Conservation (phyloP, 2,113 vertebrate species). For the Setophaga petechia region DNA sequence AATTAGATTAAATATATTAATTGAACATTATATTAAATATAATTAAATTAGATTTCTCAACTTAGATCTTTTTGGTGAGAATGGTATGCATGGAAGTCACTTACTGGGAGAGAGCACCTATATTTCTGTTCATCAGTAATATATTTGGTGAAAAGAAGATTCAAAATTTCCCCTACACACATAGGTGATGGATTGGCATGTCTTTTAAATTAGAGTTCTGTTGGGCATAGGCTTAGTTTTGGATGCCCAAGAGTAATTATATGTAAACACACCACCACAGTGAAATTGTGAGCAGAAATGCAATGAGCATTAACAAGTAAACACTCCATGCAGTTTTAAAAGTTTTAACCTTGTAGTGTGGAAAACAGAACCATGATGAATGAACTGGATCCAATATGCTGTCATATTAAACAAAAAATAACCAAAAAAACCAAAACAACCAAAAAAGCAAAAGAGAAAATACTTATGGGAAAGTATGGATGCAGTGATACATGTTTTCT, state of each 20-base stretch:
- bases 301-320: neutral
- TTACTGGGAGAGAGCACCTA: neutral
- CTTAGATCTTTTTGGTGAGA: neutral
- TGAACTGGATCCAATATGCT: neutral
- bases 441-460: rapidly evolving
- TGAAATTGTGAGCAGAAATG: neutral
- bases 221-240: neutral
- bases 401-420: no score
- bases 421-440: no score
- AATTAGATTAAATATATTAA: neutral
- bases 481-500: neutral
- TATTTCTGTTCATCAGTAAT: neutral
- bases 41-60: neutral
- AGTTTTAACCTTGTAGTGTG: neutral
- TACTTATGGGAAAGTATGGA: neutral
- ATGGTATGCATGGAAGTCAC: neutral
- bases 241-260: neutral
- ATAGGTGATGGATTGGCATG: neutral
- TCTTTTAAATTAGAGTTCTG: neutral
- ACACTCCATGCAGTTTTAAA: neutral
- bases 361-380: rapidly evolving
- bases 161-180: neutral
- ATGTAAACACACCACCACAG: neutral
- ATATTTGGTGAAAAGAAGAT: neutral
- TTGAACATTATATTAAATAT: neutral